Evolutionary conservation across 1,140 invertebrate species (phyloP).

Genomic region (Apis cerana): DNA sequence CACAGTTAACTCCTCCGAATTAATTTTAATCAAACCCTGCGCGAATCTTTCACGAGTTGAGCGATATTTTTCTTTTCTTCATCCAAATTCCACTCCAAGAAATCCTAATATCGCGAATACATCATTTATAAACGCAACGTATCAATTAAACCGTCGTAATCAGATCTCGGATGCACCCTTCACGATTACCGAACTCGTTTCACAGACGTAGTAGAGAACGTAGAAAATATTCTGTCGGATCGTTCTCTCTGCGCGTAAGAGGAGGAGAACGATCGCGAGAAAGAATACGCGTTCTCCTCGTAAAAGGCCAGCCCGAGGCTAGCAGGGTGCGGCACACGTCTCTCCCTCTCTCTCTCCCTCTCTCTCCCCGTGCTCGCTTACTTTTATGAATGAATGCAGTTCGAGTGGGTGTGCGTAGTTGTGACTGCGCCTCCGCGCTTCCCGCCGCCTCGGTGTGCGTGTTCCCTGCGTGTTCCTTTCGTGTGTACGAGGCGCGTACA

Average conservation of each 20-base stretch:
- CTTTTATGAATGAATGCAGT: slow-evolving; percentile 72
- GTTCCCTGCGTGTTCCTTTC: slow-evolving; percentile 25
- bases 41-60: too few relatives aligned
- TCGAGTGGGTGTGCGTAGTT: slow-evolving; percentile 69
- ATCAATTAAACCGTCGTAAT: too few relatives aligned
- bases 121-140: too few relatives aligned
- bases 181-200: too few relatives aligned
- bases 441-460: slow-evolving; percentile 16
- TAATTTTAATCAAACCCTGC: too few relatives aligned
- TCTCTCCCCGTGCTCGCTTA: slow-evolving; percentile 45
- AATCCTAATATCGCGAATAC: too few relatives aligned
- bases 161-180: too few relatives aligned
- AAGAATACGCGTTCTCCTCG: slow-evolving; percentile 41
- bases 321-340: slow-evolving; percentile 50
- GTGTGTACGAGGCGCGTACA: slow-evolving; percentile 41
- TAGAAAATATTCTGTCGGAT: too few relatives aligned
- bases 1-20: too few relatives aligned
- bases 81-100: too few relatives aligned
- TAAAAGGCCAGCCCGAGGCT: slow-evolving; percentile 61
- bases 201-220: too few relatives aligned
- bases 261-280: neutral
- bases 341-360: neutral
- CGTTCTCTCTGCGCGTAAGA: neutral
- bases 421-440: slow-evolving; percentile 63
- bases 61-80: too few relatives aligned